Conservation (phyloP, 2,888 invertebrate genomes). For the Diaprepes abbreviatus region DNA sequence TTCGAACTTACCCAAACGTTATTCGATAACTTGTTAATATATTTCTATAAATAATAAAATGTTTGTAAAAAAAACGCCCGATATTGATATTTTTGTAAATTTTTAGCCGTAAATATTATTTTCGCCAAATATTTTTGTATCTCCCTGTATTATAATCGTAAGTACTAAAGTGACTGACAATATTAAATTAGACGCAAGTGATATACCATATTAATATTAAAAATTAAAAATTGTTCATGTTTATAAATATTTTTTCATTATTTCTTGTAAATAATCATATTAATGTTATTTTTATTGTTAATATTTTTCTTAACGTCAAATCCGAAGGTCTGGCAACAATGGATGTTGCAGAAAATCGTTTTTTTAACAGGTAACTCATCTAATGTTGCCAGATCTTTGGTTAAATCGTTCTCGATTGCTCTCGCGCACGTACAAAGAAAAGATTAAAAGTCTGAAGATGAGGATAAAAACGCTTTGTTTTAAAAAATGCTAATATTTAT, state of each 20-base stretch:
- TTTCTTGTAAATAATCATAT: conserved; percentile 21
- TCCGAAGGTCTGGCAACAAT: too few relatives aligned
- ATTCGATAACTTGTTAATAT: conserved; percentile 27
- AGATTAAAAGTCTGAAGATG: background rate
- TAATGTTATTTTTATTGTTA: conserved; percentile 23
- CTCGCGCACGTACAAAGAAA: background rate
- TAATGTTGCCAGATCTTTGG: too few relatives aligned
- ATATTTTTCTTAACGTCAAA: background rate
- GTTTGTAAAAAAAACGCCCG: background rate
- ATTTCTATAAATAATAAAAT: conserved; percentile 11
- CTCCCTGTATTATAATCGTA: conserved; percentile 24
- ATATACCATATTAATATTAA: conserved; percentile 12
- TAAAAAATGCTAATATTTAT: too few relatives aligned
- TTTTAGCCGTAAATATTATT: conserved; percentile 22
- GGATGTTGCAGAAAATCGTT: too few relatives aligned
- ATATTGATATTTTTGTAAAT: conserved; percentile 29
- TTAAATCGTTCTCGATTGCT: background rate
- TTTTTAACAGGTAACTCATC: too few relatives aligned
- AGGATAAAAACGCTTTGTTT: too few relatives aligned
- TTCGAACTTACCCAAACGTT: conserved; percentile 4
- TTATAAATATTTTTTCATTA: conserved; percentile 18
- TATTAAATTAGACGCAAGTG: conserved; percentile 11
- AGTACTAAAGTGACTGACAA: conserved; percentile 22
- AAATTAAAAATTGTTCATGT: conserved; percentile 9
- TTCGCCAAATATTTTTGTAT: conserved; percentile 24